phyloP scores from a whole-genome alignment of 2,797 vertebrate genomes.

The Todus mexicanus region DNA sequence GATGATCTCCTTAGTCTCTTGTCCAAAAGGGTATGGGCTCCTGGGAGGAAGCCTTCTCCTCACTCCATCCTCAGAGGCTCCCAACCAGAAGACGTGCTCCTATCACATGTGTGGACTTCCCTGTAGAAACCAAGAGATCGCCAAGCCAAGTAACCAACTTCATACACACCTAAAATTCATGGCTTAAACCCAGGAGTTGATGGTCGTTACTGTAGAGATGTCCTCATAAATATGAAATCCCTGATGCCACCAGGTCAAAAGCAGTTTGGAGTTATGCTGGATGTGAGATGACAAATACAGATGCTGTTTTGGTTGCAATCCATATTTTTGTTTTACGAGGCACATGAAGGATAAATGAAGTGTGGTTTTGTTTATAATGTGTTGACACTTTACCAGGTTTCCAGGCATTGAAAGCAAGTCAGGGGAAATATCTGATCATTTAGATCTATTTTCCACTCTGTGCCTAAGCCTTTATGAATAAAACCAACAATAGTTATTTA shows the following conservation, averaged over 20 bases:
- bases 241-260: neutral
- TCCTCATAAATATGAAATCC: neutral
- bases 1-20: neutral
- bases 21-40: neutral
- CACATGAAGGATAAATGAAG: neutral
- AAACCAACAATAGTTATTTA: neutral
- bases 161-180: neutral
- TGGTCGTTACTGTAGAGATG: neutral
- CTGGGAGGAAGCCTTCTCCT: neutral
- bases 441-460: constrained; percentile 17
- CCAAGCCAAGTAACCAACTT: neutral
- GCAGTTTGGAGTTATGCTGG: neutral
- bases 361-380: neutral
- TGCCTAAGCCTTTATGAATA: neutral
- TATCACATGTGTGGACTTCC: neutral
- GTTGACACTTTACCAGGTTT: neutral
- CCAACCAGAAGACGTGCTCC: neutral
- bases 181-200: neutral
- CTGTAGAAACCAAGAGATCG: neutral
- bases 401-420: neutral
- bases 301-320: neutral
- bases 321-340: neutral
- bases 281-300: neutral
- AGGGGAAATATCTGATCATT: constrained; percentile 5
- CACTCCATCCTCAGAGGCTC: neutral